Evolutionary conservation across 2,113 vertebrate species (phyloP), one percentile per base, ranked within the genome.

Genomic region (Camelus dromedarius): DNA sequence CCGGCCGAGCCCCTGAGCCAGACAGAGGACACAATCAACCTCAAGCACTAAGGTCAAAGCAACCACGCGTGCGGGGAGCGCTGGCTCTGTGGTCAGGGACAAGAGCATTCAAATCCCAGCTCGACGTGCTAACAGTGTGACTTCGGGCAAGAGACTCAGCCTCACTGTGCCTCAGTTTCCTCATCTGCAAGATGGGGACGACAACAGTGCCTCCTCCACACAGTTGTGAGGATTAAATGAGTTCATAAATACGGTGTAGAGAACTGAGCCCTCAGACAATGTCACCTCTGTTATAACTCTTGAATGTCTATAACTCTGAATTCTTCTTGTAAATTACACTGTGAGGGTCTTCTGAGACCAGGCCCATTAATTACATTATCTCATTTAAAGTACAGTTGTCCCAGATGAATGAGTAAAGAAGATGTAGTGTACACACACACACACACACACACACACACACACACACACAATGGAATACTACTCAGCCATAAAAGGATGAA

Each of bases 111-210:
- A 9, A 15, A 22, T 2, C 35, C 35, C 84, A n/a, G 8, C 19
- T 20, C 10, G 19, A 12, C 58, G 5, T 0, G 0, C 11, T 6
- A 6, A 10, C 1, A 14, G 64, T 18, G 11, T 0, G 4, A 42
- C 62, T 30, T 28, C 35, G 4, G 46, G 83, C 64, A 32, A 42
- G 46, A 2, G 2, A n/a, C 28, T 48, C n/a, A 0, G 30, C 66
- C 58, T 24, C 5, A 2, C 69, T 28, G 22, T 15, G 48, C 54
- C 54, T 73, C 11, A 1, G 85, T 50, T 18, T 42, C 64, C 52
- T 62, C 72, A 20, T n/a, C 89, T 32, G 13, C 35, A 72, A 54
- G 62, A 56, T 9, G 30, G 42, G 35, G n/a, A 42, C 8, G 0
- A 11, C 5, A 1, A 54, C 5, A 80, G 11, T 0, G 42, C 22